A percentile compares a stretch with the other conserved stretches of the same genome.
Conservation (phyloP, 2,888 invertebrate genomes). For the Euplagia quadripunctaria region DNA sequence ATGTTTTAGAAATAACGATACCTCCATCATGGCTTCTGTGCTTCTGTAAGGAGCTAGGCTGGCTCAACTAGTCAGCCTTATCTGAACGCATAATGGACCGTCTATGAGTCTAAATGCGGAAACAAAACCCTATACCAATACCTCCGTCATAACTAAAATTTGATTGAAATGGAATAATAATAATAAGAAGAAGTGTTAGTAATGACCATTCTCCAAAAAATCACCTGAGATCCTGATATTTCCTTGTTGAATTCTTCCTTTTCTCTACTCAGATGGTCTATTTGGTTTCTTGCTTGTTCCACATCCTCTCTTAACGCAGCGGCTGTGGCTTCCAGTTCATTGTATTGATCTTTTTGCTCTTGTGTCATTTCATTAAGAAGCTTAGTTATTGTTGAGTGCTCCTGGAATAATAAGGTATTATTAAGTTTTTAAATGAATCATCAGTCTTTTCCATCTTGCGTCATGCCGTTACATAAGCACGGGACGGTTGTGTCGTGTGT, state of each 20-base stretch:
- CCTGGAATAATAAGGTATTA: slow-evolving; percentile 68
- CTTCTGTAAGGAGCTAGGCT: too few species aligned
- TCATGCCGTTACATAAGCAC: too few species aligned
- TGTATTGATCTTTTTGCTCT: slow-evolving; percentile 87
- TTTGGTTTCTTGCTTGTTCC: slow-evolving; percentile 87
- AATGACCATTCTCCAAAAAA: not conserved
- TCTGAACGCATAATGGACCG: too few species aligned
- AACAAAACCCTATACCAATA: too few species aligned
- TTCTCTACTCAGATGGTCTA: slow-evolving; percentile 89
- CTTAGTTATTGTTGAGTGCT: slow-evolving; percentile 89
- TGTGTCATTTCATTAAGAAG: slow-evolving; percentile 89
- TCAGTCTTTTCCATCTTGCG: too few species aligned
- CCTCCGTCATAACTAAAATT: not conserved
- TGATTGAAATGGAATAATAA: not conserved
- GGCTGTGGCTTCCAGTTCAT: slow-evolving; percentile 80
- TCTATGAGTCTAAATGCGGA: too few species aligned
- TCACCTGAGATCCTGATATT: slow-evolving; percentile 88
- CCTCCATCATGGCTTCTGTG: too few species aligned
- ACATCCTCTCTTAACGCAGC: slow-evolving; percentile 84
- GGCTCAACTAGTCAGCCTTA: too few species aligned
- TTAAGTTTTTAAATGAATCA: not conserved
- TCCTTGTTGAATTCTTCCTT: slow-evolving; percentile 90
- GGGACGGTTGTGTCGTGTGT: too few species aligned
- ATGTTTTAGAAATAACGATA: not conserved
- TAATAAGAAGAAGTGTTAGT: not conserved